Conservation (phyloP, 2,888 invertebrate species). For the Oxytorus armatus region DNA sequence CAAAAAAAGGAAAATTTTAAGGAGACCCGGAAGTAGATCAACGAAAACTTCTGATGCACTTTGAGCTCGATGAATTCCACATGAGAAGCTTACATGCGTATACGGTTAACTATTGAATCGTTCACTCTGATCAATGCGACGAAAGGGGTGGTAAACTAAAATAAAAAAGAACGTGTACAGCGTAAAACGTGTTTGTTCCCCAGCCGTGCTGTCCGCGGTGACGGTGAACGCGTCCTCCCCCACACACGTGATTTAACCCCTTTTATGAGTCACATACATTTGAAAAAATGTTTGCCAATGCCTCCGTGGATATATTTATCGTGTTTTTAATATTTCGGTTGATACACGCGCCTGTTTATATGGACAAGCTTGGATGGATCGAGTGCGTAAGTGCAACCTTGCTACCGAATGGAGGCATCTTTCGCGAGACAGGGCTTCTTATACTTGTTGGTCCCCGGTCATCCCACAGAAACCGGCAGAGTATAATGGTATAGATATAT, state of each 20-base stretch:
- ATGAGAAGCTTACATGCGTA: not conserved
- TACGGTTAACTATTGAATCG: too few relatives aligned
- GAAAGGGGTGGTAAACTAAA: too few relatives aligned
- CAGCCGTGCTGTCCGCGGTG: too few relatives aligned
- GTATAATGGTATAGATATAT: conserved; percentile 20
- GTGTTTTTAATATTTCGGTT: too few relatives aligned
- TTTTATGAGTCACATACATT: too few relatives aligned
- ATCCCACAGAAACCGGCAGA: conserved; percentile 57
- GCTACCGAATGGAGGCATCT: conserved; percentile 69
- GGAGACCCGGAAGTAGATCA: not conserved
- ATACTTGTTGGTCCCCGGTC: conserved; percentile 61
- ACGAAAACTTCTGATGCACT: conserved; percentile 1
- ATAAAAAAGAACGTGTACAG: too few relatives aligned
- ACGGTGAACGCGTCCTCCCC: too few relatives aligned
- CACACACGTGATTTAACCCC: too few relatives aligned
- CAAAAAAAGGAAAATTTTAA: not conserved
- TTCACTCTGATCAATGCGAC: too few relatives aligned
- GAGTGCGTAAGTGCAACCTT: conserved; percentile 64
- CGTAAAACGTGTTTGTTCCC: too few relatives aligned
- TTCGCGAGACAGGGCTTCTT: conserved; percentile 68
- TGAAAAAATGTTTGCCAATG: too few relatives aligned
- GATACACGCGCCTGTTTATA: not conserved
- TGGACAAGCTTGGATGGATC: conserved; percentile 39
- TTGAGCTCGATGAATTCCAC: not conserved
- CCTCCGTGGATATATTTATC: too few relatives aligned